Conservation (phyloP, 2,888 invertebrate genomes). For the Agrilus cyanescens region DNA sequence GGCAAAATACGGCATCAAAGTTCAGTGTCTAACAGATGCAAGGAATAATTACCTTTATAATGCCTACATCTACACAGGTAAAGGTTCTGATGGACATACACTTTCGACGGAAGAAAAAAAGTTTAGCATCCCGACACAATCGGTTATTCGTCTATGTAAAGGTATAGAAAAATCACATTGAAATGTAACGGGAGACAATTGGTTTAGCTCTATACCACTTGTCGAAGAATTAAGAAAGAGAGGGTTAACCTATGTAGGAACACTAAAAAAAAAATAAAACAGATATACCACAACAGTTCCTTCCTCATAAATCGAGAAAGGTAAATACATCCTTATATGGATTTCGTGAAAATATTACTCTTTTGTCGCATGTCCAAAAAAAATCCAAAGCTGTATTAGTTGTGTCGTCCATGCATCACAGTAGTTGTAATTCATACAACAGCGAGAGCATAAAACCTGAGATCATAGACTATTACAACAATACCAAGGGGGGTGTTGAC, state of each 20-base stretch:
- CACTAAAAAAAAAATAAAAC: conserved; percentile 22
- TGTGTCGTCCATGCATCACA: conserved; percentile 16
- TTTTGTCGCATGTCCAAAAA: conserved; percentile 17
- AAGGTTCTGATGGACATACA: too few species aligned
- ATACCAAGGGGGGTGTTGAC: conserved; percentile 17
- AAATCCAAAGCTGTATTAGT: conserved; percentile 16
- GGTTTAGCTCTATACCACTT: too few species aligned
- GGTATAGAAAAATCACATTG: too few species aligned
- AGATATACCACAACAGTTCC: conserved; percentile 21
- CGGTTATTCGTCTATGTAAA: too few species aligned
- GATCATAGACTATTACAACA: conserved; percentile 17
- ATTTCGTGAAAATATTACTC: conserved; percentile 15
- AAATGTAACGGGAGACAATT: too few species aligned
- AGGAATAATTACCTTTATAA: too few species aligned
- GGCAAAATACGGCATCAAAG: conserved; percentile 10
- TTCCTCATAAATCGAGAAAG: conserved; percentile 13
- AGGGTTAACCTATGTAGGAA: conserved; percentile 17
- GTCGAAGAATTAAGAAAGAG: too few species aligned
- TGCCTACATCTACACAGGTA: too few species aligned
- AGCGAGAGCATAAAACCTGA: conserved; percentile 12
- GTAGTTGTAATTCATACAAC: conserved; percentile 9
- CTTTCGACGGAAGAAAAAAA: too few species aligned
- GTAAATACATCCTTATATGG: conserved; percentile 14
- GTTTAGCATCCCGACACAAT: too few species aligned
- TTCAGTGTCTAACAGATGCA: conserved; percentile 9